Evolutionary conservation across 2,113 vertebrate genomes (phyloP), one percentile per base, ranked within the genome.

Genomic region (Cyrtonyx montezumae): DNA sequence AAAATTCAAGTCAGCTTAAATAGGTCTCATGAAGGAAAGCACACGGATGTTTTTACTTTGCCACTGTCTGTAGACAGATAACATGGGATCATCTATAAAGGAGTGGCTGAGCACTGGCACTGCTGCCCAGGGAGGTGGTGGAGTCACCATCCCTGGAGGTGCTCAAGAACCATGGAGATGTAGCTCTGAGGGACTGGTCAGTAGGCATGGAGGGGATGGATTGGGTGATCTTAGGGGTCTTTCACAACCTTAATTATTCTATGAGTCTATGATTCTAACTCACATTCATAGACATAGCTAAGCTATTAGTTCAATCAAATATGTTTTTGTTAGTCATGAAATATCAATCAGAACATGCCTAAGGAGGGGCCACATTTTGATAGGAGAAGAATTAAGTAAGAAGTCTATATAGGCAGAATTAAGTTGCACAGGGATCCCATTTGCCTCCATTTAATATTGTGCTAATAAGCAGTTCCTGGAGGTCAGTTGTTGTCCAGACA

Each of bases 341-440:
- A 14, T 0, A 1, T 56, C 5, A 56, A 56, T 25, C 11, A 66
- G 3, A 13, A 69, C 13, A 25, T 1, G 1, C 36, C 17, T 36
- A 46, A 42, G 2, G 65, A 26, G 13, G 13, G 26, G 2, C 21
- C 20, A 16, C 5, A 13, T 36, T 51, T 51, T 15, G 59, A 76
- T 26, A 76, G 53, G 13, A 8, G 53, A 18, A 40, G 75, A 63
- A 66, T 22, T 61, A 30, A 94, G 34, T 49, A 36, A 79, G 43
- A n/a, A 61, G 3, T 40, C 30, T n/a, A 2, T 17, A 17, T 0
- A 40, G 49, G 42, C 36, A 79, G 56, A 84, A 59, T 13, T n/a
- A 7, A 34, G 28, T 3, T 58, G 6, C 7, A 4, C 45, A 36
- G 48, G 48, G n/a, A 43, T 45, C 32, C 16, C 36, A n/a, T 70